These are phyloP conservation scores for Acrobasis repandana DNA, from an alignment of 2,888 invertebrate species.

Conservation along the genomic window DNA sequence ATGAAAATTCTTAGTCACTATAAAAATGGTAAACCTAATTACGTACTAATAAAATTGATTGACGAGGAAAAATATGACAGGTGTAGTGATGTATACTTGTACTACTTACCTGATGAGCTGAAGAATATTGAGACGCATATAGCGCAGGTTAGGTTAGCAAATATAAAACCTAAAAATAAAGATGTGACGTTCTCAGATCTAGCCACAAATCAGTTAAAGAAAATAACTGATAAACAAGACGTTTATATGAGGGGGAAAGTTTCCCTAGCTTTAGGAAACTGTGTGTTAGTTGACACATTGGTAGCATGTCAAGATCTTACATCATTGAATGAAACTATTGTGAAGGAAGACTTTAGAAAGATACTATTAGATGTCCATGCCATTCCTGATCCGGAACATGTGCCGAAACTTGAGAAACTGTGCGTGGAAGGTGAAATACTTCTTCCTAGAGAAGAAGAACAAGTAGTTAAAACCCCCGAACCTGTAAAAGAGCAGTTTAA, in stretches of 20 bases:
- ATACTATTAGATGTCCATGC: conserved; percentile 73
- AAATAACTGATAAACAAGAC: conserved; percentile 53
- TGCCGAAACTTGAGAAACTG: conserved; percentile 70
- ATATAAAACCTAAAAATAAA: conserved; percentile 64
- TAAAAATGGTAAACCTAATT: conserved; percentile 52
- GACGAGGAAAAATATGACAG: conserved; percentile 81
- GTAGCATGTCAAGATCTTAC: conserved; percentile 81
- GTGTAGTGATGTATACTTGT: conserved; percentile 66
- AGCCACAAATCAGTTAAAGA: conserved; percentile 52
- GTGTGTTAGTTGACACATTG: conserved; percentile 85
- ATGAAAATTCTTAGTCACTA: conserved; percentile 62
- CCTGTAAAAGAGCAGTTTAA: conserved; percentile 37
- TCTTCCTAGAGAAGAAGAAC: conserved; percentile 28
- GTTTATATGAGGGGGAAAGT: conserved; percentile 75
- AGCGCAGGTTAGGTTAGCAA: conserved; percentile 60
- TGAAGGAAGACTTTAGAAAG: conserved; percentile 78
- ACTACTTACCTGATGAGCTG: conserved; percentile 77
- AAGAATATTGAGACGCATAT: conserved; percentile 70
- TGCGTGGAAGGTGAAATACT: conserved; percentile 58
- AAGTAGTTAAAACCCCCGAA: conserved; percentile 36
- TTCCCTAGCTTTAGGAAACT: conserved; percentile 82
- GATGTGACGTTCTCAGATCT: conserved; percentile 66
- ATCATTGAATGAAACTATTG: conserved; percentile 72
- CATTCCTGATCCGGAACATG: conserved; percentile 69
- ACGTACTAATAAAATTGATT: conserved; percentile 79